Base-by-base conservation (phyloP, 2,113 vertebrate species). In the Origma solitaria region DNA sequence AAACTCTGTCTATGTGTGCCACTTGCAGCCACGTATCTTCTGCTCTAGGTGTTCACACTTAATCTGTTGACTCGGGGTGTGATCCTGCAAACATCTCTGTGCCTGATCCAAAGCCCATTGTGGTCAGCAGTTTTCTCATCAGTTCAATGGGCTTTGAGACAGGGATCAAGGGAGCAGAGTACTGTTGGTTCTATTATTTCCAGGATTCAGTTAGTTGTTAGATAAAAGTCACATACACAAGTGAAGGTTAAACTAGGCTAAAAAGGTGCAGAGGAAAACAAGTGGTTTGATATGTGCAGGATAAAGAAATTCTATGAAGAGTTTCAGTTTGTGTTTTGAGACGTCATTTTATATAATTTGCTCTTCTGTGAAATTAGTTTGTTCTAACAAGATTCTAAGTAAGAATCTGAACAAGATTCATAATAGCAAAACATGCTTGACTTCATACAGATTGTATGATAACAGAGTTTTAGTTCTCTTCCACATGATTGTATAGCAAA, bases 381-480 rank as follows among this genome's bases (percentile, higher is more conserved):
- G 30, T 93, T 97, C 92, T 69, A 83, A 75, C 25, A 50, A 42
- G 49, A 80, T 82, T 72, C 31, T 80, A 72, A 68, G 53, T 57
- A 83, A 90, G 76, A 60, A 49, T 57, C n/a, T 70, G 71, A 84
- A 47, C 19, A 95, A 85, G 37, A 47, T 64, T 69, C 30, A 25
- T 66, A 92, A 68, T 81, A 88, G 54, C 22, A 44, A 68, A 81
- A 69, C 71, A 15, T 44, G 28, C 24, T 71, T 42, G 91, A 58
- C 27, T 76, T 86, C 17, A 35, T 13, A 61, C 66, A 93, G 58
- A 60, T 19, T 56, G 7, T 30, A 33, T 27, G 82, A 68, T 51
- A 82, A 77, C 62, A 58, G 4, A 73, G 33, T 89, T 93, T 95
- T 79, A 60, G 44, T 90, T 97, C 91, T 71, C 40, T 95, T 96